Percentiles rank a stretch among this genome's conserved stretches.
Evolutionary conservation across 1,140 invertebrate genomes (phyloP).

Genomic region (Conopomorpha cramerella): DNA sequence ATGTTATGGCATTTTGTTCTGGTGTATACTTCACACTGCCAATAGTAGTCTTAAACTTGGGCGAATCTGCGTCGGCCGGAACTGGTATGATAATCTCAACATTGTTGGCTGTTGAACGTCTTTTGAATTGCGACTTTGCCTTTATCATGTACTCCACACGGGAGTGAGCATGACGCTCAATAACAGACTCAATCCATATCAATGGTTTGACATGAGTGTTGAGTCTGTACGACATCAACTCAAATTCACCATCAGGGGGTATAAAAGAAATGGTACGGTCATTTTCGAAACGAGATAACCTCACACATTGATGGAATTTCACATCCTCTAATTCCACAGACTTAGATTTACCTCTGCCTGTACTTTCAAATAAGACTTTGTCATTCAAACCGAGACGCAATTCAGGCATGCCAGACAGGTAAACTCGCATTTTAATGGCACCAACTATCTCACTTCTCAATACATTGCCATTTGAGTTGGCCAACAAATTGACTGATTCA

Average conservation of each 20-base stretch:
- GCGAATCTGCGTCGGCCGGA: slow-evolving; percentile 96
- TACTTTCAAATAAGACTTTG: slow-evolving; percentile 98
- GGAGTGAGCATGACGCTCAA: slow-evolving; percentile 97
- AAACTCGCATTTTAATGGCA: slow-evolving; percentile 98
- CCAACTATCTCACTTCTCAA: slow-evolving; percentile 98
- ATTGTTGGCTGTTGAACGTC: slow-evolving; percentile 97
- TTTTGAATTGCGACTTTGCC: slow-evolving; percentile 98
- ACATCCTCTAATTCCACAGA: slow-evolving; percentile 99
- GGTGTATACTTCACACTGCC: slow-evolving; percentile 98
- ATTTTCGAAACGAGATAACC: slow-evolving; percentile 97
- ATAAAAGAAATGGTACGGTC: slow-evolving; percentile 99
- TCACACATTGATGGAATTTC: slow-evolving; percentile 99
- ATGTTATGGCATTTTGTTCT: slow-evolving; percentile 96
- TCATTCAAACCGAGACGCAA: slow-evolving; percentile 97
- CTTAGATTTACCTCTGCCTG: slow-evolving; percentile 96
- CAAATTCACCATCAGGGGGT: slow-evolving; percentile 99
- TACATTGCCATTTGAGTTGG: slow-evolving; percentile 98
- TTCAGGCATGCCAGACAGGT: slow-evolving; percentile 99
- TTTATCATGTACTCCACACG: slow-evolving; percentile 99
- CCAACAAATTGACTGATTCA: slow-evolving; percentile 96
- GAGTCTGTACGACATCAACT: slow-evolving; percentile 98
- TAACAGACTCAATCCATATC: slow-evolving; percentile 99
- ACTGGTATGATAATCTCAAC: slow-evolving; percentile 99
- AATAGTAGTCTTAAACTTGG: slow-evolving; percentile 98
- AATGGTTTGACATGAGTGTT: slow-evolving; percentile 98